Evolutionary conservation across 2,113 vertebrate genomes (phyloP).

Genomic region (Elephantulus edwardii): DNA sequence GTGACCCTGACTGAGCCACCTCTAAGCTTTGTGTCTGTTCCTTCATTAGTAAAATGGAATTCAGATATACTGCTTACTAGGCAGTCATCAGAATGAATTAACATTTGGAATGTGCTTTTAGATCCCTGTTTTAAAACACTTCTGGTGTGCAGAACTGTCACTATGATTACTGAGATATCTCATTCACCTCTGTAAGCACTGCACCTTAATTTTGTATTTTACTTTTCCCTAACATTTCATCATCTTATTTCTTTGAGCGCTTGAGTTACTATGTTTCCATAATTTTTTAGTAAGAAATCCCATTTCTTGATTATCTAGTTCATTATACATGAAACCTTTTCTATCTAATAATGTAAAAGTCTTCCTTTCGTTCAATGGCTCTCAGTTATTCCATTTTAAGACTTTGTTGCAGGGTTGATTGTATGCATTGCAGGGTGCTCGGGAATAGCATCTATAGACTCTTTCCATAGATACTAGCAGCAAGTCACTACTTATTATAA

Average conservation of each 20-base stretch:
- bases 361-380: not conserved
- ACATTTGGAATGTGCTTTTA: not conserved
- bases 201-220: not conserved
- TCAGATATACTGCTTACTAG: not conserved
- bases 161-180: not conserved
- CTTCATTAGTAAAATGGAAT: not conserved
- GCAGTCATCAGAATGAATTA: not conserved
- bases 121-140: not conserved
- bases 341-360: not conserved
- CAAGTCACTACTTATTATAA: rapidly evolving
- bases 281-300: not conserved
- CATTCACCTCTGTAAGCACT: not conserved
- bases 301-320: not conserved
- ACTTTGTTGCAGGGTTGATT: rapidly evolving
- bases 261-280: not conserved
- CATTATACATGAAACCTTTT: not conserved
- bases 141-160: not conserved
- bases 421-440: rapidly evolving
- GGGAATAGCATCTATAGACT: not conserved
- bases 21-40: not conserved
- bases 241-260: not conserved
- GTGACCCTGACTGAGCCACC: not conserved
- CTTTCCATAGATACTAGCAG: not conserved
- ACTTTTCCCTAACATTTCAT: not conserved
- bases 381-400: not conserved